phyloP scores from a whole-genome alignment of 2,113 vertebrate species.

The Nettapus auritus region DNA sequence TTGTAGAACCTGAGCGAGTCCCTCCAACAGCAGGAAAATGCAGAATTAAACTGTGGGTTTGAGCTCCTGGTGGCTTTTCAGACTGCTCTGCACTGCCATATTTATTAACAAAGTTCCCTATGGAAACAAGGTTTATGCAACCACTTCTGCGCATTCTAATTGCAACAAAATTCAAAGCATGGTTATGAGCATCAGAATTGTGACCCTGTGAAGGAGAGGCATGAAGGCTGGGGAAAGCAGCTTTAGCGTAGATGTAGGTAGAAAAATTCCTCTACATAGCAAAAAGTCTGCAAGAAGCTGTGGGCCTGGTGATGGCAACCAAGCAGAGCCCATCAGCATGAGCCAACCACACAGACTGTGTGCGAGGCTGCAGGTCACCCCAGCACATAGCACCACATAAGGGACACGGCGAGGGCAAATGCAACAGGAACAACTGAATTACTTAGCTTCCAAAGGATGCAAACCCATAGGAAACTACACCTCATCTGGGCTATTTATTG shows the following conservation, averaged over 20 bases:
- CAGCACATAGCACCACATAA: fast-evolving
- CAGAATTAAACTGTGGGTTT: not conserved
- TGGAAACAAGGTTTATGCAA: not conserved
- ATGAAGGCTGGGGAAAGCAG: not conserved
- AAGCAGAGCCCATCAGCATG: no score
- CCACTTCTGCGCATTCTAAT: not conserved
- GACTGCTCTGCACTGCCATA: no score
- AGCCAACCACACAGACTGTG: fast-evolving
- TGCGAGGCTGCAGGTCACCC: not conserved
- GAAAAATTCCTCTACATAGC: not conserved
- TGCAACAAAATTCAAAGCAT: not conserved
- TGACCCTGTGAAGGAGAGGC: not conserved
- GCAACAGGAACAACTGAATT: fast-evolving
- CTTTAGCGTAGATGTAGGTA: fast-evolving
- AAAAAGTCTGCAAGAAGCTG: not conserved
- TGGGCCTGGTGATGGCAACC: no score
- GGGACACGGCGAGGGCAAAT: not conserved
- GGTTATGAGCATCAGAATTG: not conserved
- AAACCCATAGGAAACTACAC: not conserved
- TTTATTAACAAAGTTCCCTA: not conserved
- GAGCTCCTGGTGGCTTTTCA: not conserved
- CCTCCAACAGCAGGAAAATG: not conserved
- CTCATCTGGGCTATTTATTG: not conserved
- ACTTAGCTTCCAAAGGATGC: not conserved
- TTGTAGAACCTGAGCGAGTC: not conserved